Evolutionary conservation across 2,113 vertebrate genomes (phyloP), one percentile per base, ranked within the genome.

Genomic region (Lycocorax pyrrhopterus): DNA sequence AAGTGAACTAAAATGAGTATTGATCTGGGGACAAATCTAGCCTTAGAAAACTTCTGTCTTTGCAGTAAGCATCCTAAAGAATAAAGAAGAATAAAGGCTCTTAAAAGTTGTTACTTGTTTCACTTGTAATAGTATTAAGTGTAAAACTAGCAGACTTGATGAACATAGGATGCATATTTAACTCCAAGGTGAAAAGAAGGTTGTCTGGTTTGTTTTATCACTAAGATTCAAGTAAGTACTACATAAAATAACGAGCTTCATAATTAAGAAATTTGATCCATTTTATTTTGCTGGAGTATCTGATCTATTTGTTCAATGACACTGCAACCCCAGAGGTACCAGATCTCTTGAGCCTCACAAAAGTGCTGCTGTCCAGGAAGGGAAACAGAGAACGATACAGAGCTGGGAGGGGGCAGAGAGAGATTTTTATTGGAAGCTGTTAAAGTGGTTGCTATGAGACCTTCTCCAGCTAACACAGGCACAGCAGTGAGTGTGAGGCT

Each of bases 401-500:
- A 94, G 90, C 95, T 96, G 94, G 95, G 97, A 95, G 96, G 79
- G 92, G 87, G 63, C 66, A 92, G 96, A 97, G 97, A 79, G 88
- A 96, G 96, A 94, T 97, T 98, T 98, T 98, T 97, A 98, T 98
- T 98, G 98, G 98, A 98, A 97, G 97, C 97, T 97, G 84, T 97
- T 97, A 94, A 97, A 97, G 92, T 97, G 97, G 98, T 98, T 98
- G 98, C 98, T 98, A 98, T 98, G 98, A 98, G 97, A 98, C 97
- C 94, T 92, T 95, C 94, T 96, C 56, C 79, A 96, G 97, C 97
- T 82, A 93, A 87, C 89, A 84, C 84, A 97, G 94, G 91, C 96
- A 96, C 91, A 96, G 90, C 96, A 94, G 97, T 59, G 87, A 97
- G 96, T 64, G 93, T 13, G 68, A 79, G 53, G 84, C 97, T 97